Evolutionary conservation across 2,797 vertebrate genomes (phyloP), one percentile per base, ranked within the genome.

Genomic region (Melanotaenia nigrans): DNA sequence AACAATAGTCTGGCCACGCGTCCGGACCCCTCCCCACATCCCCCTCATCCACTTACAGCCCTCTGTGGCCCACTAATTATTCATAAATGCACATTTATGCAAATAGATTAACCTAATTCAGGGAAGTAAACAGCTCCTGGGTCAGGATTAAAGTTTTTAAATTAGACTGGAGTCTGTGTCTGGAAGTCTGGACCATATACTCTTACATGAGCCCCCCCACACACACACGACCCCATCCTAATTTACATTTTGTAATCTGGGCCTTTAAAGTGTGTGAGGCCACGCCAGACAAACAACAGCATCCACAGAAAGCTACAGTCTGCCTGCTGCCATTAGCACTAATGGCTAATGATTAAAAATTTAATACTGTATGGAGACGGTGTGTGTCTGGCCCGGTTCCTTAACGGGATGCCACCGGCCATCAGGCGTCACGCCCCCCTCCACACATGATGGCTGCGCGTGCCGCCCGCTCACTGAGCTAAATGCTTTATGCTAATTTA

Each of bases 61-160:
- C 70, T 68, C 71, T 65, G 65, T 91, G 90, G 73, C 89, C 90
- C 91, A 93, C 88, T 92, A 93, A 94, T 94, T 94, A 94, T 94
- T 92, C 87, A 92, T 93, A 94, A 93, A 94, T 92, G 90, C 93
- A 94, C 90, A 92, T 94, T 93, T 94, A 94, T 94, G 91, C 89
- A 94, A 93, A 94, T 90, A 94, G 93, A 94, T 95, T 95, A 94
- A 94, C 93, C 94, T 94, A 93, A 94, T 94, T 94, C 92, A 85
- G 64, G 33, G 81, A 82, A 90, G 83, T 92, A 92, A 93, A 94
- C 92, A 93, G 91, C 77, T 91, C 86, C 79, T 72, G 78, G 87
- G 78, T 75, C 32, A 28, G 91, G 93, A 94, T 94, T 95, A 94
- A 91, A 92, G 68, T 88, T 86, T 91, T 88, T 83, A 83, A 93